Evolutionary conservation across 2,113 vertebrate genomes (phyloP).

Genomic region (Erythrocercus mccallii): DNA sequence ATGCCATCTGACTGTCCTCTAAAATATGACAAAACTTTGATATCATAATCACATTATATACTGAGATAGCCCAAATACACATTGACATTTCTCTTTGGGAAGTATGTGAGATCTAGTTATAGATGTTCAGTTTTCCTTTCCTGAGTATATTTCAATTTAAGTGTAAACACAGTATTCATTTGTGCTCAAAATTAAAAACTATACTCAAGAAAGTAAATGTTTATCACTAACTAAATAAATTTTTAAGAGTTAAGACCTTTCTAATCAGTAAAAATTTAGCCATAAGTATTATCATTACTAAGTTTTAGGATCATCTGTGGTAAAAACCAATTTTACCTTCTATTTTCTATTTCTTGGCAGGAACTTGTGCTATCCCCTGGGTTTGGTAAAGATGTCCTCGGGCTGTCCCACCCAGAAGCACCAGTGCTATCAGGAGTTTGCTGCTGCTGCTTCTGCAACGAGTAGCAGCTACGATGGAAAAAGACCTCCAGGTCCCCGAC

Average conservation of each 20-base stretch:
- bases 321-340: not conserved
- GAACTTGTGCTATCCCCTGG: not conserved
- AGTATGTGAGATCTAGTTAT: not conserved
- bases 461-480: not conserved
- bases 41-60: not conserved
- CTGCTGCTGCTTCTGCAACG: not conserved
- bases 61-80: not conserved
- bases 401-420: not conserved
- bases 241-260: not conserved
- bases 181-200: constrained; percentile 4
- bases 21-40: not conserved
- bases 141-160: not conserved
- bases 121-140: not conserved
- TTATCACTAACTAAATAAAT: not conserved
- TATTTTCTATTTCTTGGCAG: not conserved
- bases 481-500: not conserved
- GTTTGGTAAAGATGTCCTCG: not conserved
- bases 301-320: not conserved
- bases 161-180: not conserved
- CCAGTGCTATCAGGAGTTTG: not conserved
- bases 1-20: not conserved
- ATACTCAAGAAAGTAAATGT: not conserved
- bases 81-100: not conserved
- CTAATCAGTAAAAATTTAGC: not conserved
- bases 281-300: not conserved